Evolutionary conservation across 2,888 invertebrate species (phyloP).

Genomic region (Leucoma salicis): DNA sequence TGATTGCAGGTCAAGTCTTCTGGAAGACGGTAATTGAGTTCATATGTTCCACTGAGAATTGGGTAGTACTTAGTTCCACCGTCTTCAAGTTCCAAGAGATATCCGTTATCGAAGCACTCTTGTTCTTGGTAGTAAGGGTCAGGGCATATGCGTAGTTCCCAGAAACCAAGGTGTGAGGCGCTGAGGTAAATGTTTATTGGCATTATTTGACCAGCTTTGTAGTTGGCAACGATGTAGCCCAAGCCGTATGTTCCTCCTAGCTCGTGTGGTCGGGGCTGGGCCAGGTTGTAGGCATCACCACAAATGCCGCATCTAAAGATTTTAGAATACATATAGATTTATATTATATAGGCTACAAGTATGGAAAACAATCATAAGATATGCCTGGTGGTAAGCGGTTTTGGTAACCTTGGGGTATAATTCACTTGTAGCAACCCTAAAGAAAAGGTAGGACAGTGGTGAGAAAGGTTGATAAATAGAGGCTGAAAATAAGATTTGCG

Average conservation of each 20-base stretch:
- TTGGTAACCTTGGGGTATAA: no score
- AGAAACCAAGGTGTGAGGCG: constrained; percentile 91
- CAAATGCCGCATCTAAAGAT: constrained; percentile 87
- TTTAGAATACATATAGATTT: no score
- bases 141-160: constrained; percentile 90
- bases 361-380: no score
- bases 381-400: no score
- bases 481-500: no score
- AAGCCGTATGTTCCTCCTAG: constrained; percentile 90
- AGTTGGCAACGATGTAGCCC: constrained; percentile 87
- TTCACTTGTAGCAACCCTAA: no score
- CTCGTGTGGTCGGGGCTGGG: constrained; percentile 88
- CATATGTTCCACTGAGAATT: constrained; percentile 82
- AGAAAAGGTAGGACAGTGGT: no score
- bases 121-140: constrained; percentile 86
- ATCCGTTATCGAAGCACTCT: constrained; percentile 85
- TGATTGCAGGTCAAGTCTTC: constrained; percentile 86
- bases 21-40: constrained; percentile 84
- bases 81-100: constrained; percentile 81
- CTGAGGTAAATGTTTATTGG: constrained; percentile 88
- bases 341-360: no score
- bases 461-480: no score
- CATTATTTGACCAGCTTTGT: constrained; percentile 84
- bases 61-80: constrained; percentile 86
- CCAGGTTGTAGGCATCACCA: constrained; percentile 89